phyloP scores from a whole-genome alignment of 2,888 invertebrate genomes.

The Globia sparganii region DNA sequence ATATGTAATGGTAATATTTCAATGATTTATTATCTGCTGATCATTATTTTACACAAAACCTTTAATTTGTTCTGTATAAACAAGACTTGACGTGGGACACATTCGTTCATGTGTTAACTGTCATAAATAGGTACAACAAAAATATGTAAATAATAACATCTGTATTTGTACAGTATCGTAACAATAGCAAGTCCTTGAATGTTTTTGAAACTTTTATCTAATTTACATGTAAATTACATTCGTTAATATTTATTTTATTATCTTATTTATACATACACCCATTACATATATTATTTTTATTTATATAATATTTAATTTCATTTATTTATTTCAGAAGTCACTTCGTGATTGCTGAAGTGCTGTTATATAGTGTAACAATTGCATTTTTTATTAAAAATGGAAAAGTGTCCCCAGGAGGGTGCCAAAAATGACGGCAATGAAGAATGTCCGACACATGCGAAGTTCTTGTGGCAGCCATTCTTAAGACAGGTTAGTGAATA shows the following conservation, averaged over 20 bases:
- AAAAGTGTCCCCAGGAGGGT: conserved; percentile 30
- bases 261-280: too few species aligned
- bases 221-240: background rate
- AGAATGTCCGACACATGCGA: conserved; percentile 46
- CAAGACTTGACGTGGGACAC: conserved; percentile 1
- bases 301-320: too few species aligned
- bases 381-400: conserved; percentile 47
- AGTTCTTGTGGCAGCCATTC: conserved; percentile 57
- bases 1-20: background rate
- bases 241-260: too few species aligned
- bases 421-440: conserved; percentile 48
- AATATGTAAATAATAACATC: background rate
- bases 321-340: conserved; percentile 52
- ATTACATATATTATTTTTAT: too few species aligned
- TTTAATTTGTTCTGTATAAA: conserved; percentile 1
- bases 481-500: conserved; percentile 62
- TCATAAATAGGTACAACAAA: background rate
- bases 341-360: conserved; percentile 21
- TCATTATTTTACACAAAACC: conserved; percentile 11
- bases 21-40: background rate
- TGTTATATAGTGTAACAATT: conserved; percentile 9
- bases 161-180: background rate
- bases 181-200: background rate
- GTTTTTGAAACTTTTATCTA: background rate
- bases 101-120: background rate